Evolutionary conservation across 2,888 invertebrate species (phyloP), one percentile per base, ranked within the genome.

Genomic region (Aphidoletes aphidimyza): DNA sequence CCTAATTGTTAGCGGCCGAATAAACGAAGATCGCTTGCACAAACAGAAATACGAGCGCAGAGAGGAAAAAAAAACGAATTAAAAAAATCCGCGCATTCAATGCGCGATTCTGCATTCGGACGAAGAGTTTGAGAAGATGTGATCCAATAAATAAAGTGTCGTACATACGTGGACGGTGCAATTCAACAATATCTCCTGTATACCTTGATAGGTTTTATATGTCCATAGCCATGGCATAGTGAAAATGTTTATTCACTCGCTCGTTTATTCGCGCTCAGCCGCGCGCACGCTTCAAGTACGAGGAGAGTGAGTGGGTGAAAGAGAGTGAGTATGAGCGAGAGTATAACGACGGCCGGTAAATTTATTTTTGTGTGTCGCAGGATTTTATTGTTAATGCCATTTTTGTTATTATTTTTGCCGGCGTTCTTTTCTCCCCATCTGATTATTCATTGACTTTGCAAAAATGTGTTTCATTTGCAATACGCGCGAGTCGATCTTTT

Each of bases 91-190:
- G 11, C 30, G 69, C 30, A n/a, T 14, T 1, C 54, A 54, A 6
- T 47, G 9, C 22, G n/a, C n/a, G n/a, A 22, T 54, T 54, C 22
- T 22, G 30, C 11, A 9, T 69, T 69, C n/a, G n/a, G 34, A 26
- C 26, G 3, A 69, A 69, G 69, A 69, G 69, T 69, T 69, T 69
- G 69, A 69, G 69, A 69, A 69, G 69, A 69, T 69, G 69, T 69
- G 69, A 69, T 69, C 69, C 69, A 69, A 69, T 69, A 69, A 69
- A 69, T 69, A 69, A 69, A 69, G 69, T 69, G 69, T 69, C 69
- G 69, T 69, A 69, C 69, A 69, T 69, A 69, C 69, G n/a, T n/a
- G 54, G 54, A 54, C 22, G 26, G n/a, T 26, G 54, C 26, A 54
- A 2, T 30, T 14, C 69, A 14, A 30, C 69, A n/a, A n/a, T n/a